phyloP scores from a whole-genome alignment of 2,888 invertebrate species.

The Eumacrocentrus americanus region DNA sequence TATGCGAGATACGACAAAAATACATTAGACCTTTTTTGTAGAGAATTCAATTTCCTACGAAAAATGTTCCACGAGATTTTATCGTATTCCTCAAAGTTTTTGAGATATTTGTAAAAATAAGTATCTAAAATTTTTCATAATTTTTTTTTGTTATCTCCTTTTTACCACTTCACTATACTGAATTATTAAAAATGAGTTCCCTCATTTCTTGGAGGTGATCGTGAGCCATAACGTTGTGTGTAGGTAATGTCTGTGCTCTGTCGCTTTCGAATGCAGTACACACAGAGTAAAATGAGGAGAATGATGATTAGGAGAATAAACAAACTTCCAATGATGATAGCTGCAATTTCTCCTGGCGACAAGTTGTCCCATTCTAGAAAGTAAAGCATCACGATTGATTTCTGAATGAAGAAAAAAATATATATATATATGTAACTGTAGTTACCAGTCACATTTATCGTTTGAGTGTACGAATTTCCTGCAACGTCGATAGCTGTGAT shows the following conservation, averaged over 20 bases:
- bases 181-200: too few relatives aligned
- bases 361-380: conserved; percentile 64
- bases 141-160: too few relatives aligned
- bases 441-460: conserved; percentile 68
- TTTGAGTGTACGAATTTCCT: conserved; percentile 70
- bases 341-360: conserved; percentile 68
- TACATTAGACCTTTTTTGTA: too few relatives aligned
- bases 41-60: too few relatives aligned
- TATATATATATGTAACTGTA: conserved; percentile 42
- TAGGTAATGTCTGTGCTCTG: conserved; percentile 69
- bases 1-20: too few relatives aligned
- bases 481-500: conserved; percentile 73
- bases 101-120: too few relatives aligned
- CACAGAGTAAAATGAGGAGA: conserved; percentile 65
- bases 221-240: conserved; percentile 55
- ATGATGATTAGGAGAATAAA: conserved; percentile 69
- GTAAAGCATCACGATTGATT: conserved; percentile 1
- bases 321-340: conserved; percentile 73
- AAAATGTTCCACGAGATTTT: too few relatives aligned
- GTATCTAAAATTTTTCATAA: too few relatives aligned
- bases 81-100: too few relatives aligned
- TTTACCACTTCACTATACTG: too few relatives aligned
- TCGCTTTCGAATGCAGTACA: conserved; percentile 68
- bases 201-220: conserved; percentile 43
- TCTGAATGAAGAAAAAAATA: not conserved